Conservation (phyloP, 1,140 invertebrate genomes). For the Dreissena rostriformis region DNA sequence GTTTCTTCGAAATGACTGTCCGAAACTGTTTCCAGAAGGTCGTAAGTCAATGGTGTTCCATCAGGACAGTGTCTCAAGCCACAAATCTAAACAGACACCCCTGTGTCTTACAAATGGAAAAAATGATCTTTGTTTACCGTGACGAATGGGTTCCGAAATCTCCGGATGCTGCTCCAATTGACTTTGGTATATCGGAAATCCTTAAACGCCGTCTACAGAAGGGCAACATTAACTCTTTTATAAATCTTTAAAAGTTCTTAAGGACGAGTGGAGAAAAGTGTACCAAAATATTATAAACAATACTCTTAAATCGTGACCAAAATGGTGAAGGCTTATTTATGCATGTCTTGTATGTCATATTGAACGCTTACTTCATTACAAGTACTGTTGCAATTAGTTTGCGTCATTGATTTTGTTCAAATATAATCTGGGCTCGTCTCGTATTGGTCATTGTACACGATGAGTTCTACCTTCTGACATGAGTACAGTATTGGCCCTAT, state of each 20-base stretch:
- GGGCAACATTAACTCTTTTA: neutral
- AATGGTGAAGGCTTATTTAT: neutral
- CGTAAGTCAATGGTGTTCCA: conserved; percentile 10
- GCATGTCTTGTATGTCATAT: too few species aligned
- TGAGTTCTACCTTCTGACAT: too few species aligned
- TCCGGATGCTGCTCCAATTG: conserved; percentile 21
- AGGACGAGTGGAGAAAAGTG: conserved; percentile 14
- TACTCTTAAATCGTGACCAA: conserved; percentile 10
- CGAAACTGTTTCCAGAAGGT: neutral
- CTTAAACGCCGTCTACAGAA: conserved; percentile 17
- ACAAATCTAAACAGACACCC: conserved; percentile 16
- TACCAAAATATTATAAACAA: conserved; percentile 18
- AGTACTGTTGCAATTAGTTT: too few species aligned
- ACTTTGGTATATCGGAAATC: conserved; percentile 24
- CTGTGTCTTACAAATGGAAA: conserved; percentile 1
- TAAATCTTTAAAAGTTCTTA: conserved; percentile 10
- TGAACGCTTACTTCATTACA: too few species aligned
- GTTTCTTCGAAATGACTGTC: conserved; percentile 8
- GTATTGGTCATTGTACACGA: too few species aligned
- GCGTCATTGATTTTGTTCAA: too few species aligned
- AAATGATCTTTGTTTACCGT: conserved; percentile 1
- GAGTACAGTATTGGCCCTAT: too few species aligned
- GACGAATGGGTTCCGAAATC: conserved; percentile 23
- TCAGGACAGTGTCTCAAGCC: conserved; percentile 11
- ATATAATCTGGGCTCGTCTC: too few species aligned